Percentiles rank a stretch among this genome's conserved stretches.
Conservation (phyloP, 2,888 invertebrate genomes). For the Drosophila recens region DNA sequence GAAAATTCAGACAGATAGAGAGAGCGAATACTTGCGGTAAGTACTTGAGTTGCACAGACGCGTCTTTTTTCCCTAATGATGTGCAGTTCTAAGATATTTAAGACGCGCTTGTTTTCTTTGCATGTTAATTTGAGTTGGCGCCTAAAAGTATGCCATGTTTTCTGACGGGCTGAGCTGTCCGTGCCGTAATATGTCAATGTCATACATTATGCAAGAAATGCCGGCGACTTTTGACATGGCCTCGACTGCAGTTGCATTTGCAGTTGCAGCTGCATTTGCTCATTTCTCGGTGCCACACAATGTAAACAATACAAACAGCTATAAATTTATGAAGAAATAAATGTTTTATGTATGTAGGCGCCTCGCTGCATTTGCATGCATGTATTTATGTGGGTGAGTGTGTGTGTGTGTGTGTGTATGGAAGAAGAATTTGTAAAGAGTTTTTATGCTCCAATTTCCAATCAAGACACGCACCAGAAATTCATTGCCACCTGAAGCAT, state of each 20-base stretch:
- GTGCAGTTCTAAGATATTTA: slow-evolving; percentile 53
- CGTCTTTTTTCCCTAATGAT: slow-evolving; percentile 62
- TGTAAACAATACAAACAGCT: slow-evolving; percentile 47
- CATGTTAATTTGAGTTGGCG: slow-evolving; percentile 16
- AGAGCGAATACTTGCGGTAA: slow-evolving; percentile 24
- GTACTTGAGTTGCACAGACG: slow-evolving; percentile 36
- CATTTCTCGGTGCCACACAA: slow-evolving; percentile 41
- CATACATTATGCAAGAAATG: slow-evolving; percentile 73
- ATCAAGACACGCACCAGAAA: slow-evolving; percentile 80
- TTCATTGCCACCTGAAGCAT: slow-evolving; percentile 81
- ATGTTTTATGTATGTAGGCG: slow-evolving; percentile 44
- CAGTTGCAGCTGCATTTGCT: slow-evolving; percentile 39
- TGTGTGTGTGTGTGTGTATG: slow-evolving; percentile 4
- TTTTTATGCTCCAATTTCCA: slow-evolving; percentile 80
- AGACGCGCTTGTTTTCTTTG: slow-evolving; percentile 12
- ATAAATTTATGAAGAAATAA: slow-evolving; percentile 63
- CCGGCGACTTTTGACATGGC: slow-evolving; percentile 34
- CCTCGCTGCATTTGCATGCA: slow-evolving; percentile 35
- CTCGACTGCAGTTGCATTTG: slow-evolving; percentile 29
- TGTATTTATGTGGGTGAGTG: slow-evolving; percentile 6
- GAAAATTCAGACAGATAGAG: background rate
- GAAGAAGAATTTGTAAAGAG: slow-evolving; percentile 59
- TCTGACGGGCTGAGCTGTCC: slow-evolving; percentile 20
- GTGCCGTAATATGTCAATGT: slow-evolving; percentile 69
- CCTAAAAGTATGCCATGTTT: slow-evolving; percentile 54